Evolutionary conservation across 37 sponge, comb jelly and placozoan genomes (phyloP), one percentile per base, ranked within the genome.

Genomic region (Cliona cf. orientalis): DNA sequence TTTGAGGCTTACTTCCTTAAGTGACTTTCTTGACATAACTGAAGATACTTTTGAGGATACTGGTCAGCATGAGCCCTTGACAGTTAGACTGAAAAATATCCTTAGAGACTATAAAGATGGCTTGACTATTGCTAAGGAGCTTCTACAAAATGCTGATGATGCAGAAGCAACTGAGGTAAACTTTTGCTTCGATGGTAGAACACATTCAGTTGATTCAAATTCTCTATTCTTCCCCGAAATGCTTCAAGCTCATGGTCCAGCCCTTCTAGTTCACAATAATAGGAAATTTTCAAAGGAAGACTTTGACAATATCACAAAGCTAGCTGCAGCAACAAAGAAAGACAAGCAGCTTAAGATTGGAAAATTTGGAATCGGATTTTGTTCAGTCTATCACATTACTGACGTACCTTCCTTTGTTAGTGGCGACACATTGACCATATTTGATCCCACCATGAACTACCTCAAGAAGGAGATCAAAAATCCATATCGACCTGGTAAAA

Each of bases 361-460:
- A 66, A 84, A 89, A 38, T 92, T 92, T 80, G 90, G 90, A 29
- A 42, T 85, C 26, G 90, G 90, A 6, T 90, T 90, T 43, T 78
- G 83, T 35, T 90, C 86, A 2, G 86, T 84, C 12, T 90, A 90
- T 65, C 85, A 85, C 77, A 79, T 90, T 7, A 90, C 90, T 35
- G 90, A 90, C 74, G 81, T 90, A 7, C 85, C 85, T 23, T 84
- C 85, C 0, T 84, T 84, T 57, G 42, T 84, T 1, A 84, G 85
- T 69, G 41, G 74, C 37, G 43, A 90, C 29, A 41, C n/a, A 6
- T 59, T 84, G 34, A 58, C 37, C 46, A 79, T 90, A 19, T 84
- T 90, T 74, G 90, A 90, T 74, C 90, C 90, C 19, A 78, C 82
- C 40, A 56, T 80, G 2, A 46, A 58, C 19, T 46, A 87, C 60